Percentiles rank a stretch among this genome's conserved stretches.
Evolutionary conservation across 2,113 vertebrate species (phyloP).

Genomic region (Psilopogon haemacephalus): DNA sequence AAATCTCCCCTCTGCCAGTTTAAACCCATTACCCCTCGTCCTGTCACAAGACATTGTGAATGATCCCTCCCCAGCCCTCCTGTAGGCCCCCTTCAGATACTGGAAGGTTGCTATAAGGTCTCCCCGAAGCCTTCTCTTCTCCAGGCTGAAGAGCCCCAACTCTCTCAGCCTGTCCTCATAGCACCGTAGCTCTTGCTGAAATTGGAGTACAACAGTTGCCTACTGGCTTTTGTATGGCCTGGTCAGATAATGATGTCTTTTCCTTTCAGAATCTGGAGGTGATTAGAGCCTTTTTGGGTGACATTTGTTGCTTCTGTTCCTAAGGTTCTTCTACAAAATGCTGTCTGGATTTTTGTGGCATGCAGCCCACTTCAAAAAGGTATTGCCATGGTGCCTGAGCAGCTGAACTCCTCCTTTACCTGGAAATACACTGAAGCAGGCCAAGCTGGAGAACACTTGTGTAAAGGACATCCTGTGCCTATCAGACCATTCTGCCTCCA

Average conservation of each 20-base stretch:
- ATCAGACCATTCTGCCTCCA: neutral
- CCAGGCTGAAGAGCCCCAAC: no score
- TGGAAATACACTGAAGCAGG: neutral
- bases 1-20: no score
- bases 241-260: neutral
- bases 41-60: no score
- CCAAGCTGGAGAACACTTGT: neutral
- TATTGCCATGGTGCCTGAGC: neutral
- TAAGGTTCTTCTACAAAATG: neutral
- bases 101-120: no score
- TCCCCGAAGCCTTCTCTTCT: no score
- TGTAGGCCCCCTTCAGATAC: no score
- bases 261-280: neutral
- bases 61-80: no score
- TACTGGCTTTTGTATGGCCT: neutral
- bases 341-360: neutral
- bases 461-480: neutral
- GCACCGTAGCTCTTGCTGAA: neutral
- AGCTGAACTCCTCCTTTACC: neutral
- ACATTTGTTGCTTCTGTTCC: neutral
- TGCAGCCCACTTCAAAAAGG: neutral
- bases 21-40: no score
- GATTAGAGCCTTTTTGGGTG: neutral
- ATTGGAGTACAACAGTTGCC: neutral
- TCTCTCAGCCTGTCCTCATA: no score